These are phyloP conservation scores for Philhelius pedissequus DNA, from an alignment of 2,888 invertebrate species.

Conservation along the genomic window DNA sequence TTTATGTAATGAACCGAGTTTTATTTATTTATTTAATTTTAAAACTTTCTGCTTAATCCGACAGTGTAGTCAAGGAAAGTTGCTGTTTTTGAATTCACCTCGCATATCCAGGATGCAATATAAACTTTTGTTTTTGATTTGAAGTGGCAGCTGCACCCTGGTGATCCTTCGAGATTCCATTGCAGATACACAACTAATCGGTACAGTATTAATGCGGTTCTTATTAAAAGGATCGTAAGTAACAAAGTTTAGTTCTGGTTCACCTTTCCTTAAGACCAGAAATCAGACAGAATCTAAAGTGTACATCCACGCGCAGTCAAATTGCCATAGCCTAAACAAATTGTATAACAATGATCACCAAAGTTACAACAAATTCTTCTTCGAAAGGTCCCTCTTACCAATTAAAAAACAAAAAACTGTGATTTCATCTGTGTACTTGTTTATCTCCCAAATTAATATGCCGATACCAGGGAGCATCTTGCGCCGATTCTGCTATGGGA, in stretches of 20 bases:
- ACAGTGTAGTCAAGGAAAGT: conserved; percentile 89
- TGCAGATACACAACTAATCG: conserved; percentile 84
- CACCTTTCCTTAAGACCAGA: conserved; percentile 87
- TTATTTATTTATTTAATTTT: conserved; percentile 51
- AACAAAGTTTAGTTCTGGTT: conserved; percentile 83
- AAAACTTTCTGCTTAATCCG: conserved; percentile 83
- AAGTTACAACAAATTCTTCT: background rate
- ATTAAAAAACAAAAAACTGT: conserved; percentile 82
- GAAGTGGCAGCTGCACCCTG: conserved; percentile 84
- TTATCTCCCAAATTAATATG: conserved; percentile 87
- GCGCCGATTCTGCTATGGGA: conserved; percentile 80
- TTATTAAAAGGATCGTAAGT: conserved; percentile 87
- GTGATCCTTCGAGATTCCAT: conserved; percentile 82
- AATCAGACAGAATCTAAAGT: conserved; percentile 86
- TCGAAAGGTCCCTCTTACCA: conserved; percentile 80
- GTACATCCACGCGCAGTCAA: conserved; percentile 85
- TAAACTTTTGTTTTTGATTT: conserved; percentile 85
- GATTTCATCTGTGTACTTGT: conserved; percentile 86
- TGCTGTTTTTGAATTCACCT: conserved; percentile 86
- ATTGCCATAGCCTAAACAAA: conserved; percentile 83
- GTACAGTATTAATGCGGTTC: conserved; percentile 85
- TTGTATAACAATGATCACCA: conserved; percentile 65
- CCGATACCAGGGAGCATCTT: conserved; percentile 84
- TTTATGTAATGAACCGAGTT: conserved; percentile 26
- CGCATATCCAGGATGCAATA: conserved; percentile 89